Evolutionary conservation across 2,888 invertebrate species (phyloP), one percentile per base, ranked within the genome.

Genomic region (Erannis defoliaria): DNA sequence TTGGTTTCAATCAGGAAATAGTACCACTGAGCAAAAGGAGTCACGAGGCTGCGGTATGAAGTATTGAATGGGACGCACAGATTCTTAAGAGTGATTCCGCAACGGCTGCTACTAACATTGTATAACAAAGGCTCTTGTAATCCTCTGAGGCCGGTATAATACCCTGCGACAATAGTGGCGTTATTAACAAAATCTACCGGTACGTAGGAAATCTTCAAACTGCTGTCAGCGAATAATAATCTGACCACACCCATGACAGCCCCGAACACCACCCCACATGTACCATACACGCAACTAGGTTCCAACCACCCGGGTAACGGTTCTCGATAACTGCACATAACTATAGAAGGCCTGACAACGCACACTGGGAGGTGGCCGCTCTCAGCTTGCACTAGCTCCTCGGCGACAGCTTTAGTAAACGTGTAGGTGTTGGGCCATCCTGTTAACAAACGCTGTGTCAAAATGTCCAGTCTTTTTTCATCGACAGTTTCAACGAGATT

Each of bases 401-500:
- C 37, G 8, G 37, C 37, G 1, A 37, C 18, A 2, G 18, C 37
- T 37, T 37, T 37, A 18, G 37, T 37, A 37, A 37, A 37, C 37
- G 37, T 16, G 16, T 37, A 37, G 1, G 37, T 37, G 9, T 37
- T 37, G 16, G 37, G 37, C 37, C 37, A 37, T 18, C 37, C 37
- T 2, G 16, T 37, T 2, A 16, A 18, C 9, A 37, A 16, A 18
- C 16, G 16, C 16, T 37, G 37, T 9, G 37, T 37, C 18, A 37
- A 9, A 2, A 9, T 9, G 12, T 42, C 40, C 21, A 42, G n/a
- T 6, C 21, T 42, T 19, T 19, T 42, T 12, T 42, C 21, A 0
- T 73, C 68, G 0, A 74, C 10, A 6, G 58, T 54, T 19, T 81
- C 74, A 0, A 73, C 83, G 16, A 83, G 19, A 0, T 71, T 31